These are phyloP conservation scores for Hydroisotoma schaefferi DNA, from an alignment of 2,888 invertebrate species.

Conservation along the genomic window DNA sequence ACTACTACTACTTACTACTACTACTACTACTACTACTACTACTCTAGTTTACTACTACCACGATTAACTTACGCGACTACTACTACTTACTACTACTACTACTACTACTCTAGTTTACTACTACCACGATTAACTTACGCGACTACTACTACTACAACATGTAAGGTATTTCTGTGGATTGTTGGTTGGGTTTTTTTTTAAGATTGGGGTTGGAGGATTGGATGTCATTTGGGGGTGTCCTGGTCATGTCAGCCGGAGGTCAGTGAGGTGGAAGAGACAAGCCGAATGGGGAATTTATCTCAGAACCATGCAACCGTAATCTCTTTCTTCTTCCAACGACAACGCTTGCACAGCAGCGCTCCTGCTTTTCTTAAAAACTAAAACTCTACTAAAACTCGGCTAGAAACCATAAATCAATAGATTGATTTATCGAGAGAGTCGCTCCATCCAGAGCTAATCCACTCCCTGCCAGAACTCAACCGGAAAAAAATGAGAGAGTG, in stretches of 20 bases:
- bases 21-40: too few species aligned
- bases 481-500: background rate
- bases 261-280: slow-evolving; percentile 38
- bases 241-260: slow-evolving; percentile 29
- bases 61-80: too few species aligned
- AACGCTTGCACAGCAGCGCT: background rate
- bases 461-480: background rate
- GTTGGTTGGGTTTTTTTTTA: too few species aligned
- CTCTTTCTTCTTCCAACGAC: slow-evolving; percentile 10
- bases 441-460: slow-evolving; percentile 33
- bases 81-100: too few species aligned
- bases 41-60: too few species aligned
- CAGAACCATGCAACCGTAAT: slow-evolving; percentile 37
- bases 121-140: too few species aligned
- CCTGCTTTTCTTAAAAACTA: slow-evolving; percentile 22
- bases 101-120: too few species aligned
- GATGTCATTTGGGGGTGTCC: slow-evolving; percentile 14
- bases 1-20: too few species aligned
- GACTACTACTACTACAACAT: too few species aligned
- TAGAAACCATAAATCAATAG: slow-evolving; percentile 47
- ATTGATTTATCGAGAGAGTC: slow-evolving; percentile 48
- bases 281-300: slow-evolving; percentile 41
- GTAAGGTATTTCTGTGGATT: too few species aligned
- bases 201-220: background rate
- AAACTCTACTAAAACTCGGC: slow-evolving; percentile 36